phyloP scores from a whole-genome alignment of 2,888 invertebrate species.

The Geotrupes spiniger region DNA sequence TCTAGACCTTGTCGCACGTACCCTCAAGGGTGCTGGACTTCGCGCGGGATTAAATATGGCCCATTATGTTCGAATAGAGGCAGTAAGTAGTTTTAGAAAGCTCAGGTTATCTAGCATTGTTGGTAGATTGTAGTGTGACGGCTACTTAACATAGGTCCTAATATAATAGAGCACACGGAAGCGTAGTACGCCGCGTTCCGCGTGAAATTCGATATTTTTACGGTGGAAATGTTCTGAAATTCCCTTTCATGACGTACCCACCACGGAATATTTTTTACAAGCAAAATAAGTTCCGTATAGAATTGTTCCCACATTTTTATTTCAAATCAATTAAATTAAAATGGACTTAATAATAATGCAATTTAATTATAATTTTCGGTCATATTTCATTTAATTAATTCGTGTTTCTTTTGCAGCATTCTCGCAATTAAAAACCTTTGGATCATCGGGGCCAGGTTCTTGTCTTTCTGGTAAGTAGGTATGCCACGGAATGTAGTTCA shows the following conservation, averaged over 20 bases:
- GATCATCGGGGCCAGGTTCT: conserved; percentile 61
- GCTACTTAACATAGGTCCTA: conserved; percentile 19
- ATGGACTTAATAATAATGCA: no score
- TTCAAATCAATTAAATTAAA: no score
- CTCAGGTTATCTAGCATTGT: conserved; percentile 40
- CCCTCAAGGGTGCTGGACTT: background rate
- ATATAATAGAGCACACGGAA: conserved; percentile 18
- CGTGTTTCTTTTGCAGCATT: conserved; percentile 54
- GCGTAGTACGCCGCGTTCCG: conserved; percentile 19
- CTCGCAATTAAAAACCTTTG: conserved; percentile 66
- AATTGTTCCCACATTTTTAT: no score
- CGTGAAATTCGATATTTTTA: conserved; percentile 23
- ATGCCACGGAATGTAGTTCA: conserved; percentile 7
- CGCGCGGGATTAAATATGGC: conserved; percentile 33
- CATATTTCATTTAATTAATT: background rate
- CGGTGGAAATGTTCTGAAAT: background rate
- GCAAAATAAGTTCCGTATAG: no score
- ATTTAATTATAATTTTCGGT: background rate
- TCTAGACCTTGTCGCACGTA: background rate
- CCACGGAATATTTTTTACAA: no score
- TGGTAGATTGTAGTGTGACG: conserved; percentile 29
- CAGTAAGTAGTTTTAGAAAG: conserved; percentile 31
- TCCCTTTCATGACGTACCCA: conserved; percentile 1
- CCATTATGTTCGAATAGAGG: conserved; percentile 38
- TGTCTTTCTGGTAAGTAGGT: conserved; percentile 63